Evolutionary conservation across 1,140 invertebrate genomes (phyloP), one percentile per base, ranked within the genome.

Genomic region (Neoseiulus cucumeris): DNA sequence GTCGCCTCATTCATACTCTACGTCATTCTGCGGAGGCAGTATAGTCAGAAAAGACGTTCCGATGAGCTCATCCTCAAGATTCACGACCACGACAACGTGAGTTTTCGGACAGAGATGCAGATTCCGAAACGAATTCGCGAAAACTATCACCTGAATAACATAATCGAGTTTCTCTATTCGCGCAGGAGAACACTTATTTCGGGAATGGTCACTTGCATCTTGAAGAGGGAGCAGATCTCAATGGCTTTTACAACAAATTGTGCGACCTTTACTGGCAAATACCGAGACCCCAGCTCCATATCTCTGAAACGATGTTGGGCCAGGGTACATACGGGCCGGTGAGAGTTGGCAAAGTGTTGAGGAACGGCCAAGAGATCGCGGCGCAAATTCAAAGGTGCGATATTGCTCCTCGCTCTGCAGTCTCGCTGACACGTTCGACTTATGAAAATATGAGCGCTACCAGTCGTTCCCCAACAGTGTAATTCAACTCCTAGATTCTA

Each of bases 321-420:
- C 75, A 82, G n/a, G 86, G 87, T 22, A 80, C 79, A 69, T 90
- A 85, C 75, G 87, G 87, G 0, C 81, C 82, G 55, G 82, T 89
- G 18, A 82, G 71, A 6, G 68, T 68, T 64, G 72, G 71, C 9
- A n/a, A 64, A 17, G 68, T 70, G 22, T 42, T 64, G n/a, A 55
- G 70, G 28, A 55, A 65, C 22, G 66, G 67, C 22, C 42, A 70
- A 12, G 30, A 66, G 22, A 68, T 70, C 28, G 64, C 70, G 14
- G 70, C 69, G 14, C 44, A 69, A 14, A 64, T 72, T 1, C 70
- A 72, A 55, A 68, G 67, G 69, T 70, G n/a, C 64, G 51, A 28
- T 17, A 28, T 47, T 14, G 28, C 5, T 28, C 14, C 45, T 17
- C 5, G 1, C 14, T 4, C 25, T 47, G 18, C 4, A 17, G 5